phyloP scores from a whole-genome alignment of 2,797 vertebrate genomes.

The Enoplosus armatus region DNA sequence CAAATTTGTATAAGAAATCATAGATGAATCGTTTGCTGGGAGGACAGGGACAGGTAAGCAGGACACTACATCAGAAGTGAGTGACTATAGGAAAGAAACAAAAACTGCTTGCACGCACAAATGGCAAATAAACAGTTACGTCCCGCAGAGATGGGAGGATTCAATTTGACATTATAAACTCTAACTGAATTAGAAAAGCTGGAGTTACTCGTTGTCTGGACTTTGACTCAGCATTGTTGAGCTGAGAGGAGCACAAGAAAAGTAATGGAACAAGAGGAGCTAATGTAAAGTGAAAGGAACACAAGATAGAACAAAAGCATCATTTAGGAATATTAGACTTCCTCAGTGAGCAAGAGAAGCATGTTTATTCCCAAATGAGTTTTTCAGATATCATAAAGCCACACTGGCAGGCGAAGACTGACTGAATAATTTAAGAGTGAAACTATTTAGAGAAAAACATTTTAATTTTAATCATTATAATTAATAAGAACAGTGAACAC shows the following conservation, averaged over 20 bases:
- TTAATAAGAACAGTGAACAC: not conserved
- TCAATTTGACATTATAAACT: constrained; percentile 39
- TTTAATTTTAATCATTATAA: too few relatives aligned
- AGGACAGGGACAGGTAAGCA: constrained; percentile 3
- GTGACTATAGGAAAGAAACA: constrained; percentile 1
- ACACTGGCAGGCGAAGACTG: too few relatives aligned
- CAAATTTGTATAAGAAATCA: not conserved
- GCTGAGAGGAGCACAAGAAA: constrained; percentile 2
- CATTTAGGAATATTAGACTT: not conserved
- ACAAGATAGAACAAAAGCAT: not conserved
- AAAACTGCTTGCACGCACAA: constrained; percentile 13
- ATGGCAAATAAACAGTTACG: constrained; percentile 7
- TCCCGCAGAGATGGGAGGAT: constrained; percentile 1
- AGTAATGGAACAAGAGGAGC: constrained; percentile 4
- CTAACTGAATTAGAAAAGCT: constrained; percentile 52
- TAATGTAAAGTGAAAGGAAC: constrained; percentile 26
- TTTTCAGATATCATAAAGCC: not conserved
- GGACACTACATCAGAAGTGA: not conserved
- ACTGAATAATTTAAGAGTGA: constrained; percentile 1
- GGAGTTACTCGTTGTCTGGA: constrained; percentile 21
- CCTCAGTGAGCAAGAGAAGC: not conserved
- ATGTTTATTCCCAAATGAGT: not conserved
- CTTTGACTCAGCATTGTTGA: constrained; percentile 49
- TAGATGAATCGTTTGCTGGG: not conserved
- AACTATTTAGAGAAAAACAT: constrained; percentile 3